Percentiles rank a stretch among this genome's conserved stretches.
Evolutionary conservation across 2,797 vertebrate species (phyloP).

Genomic region (Smutsia gigantea): DNA sequence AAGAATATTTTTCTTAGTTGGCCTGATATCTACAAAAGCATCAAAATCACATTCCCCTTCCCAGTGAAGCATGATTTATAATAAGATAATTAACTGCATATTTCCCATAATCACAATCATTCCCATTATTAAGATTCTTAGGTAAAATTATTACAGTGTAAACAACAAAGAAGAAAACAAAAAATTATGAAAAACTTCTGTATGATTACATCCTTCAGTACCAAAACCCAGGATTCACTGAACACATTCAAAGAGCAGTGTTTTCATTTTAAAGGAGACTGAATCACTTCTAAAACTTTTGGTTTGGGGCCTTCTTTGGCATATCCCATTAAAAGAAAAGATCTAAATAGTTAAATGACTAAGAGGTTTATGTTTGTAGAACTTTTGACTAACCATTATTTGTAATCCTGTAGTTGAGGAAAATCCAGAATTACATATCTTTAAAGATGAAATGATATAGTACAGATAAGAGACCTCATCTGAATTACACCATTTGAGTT

Average conservation of each 20-base stretch:
- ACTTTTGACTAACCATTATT: neutral
- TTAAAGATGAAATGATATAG: neutral
- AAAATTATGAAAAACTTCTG: neutral
- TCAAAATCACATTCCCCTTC: neutral
- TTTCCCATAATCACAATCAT: neutral
- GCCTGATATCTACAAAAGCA: neutral
- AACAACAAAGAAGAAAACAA: neutral
- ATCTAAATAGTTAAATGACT: neutral
- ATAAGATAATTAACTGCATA: neutral
- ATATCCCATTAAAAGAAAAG: neutral
- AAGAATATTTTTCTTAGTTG: neutral
- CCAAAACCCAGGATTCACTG: neutral
- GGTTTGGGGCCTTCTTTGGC: neutral
- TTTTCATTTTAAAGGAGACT: conserved; percentile 62
- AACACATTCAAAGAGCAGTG: neutral
- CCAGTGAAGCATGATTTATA: neutral
- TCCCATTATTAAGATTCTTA: neutral
- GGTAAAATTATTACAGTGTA: neutral
- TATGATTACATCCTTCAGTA: neutral
- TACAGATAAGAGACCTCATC: neutral
- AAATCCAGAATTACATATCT: neutral
- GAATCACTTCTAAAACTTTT: conserved; percentile 74
- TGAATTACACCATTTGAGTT: conserved; percentile 6
- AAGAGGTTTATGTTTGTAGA: neutral
- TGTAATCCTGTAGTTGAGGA: neutral